Evolutionary conservation across 2,797 vertebrate species (phyloP), one percentile per base, ranked within the genome.

Genomic region (Sebastiscus albofasciatus): DNA sequence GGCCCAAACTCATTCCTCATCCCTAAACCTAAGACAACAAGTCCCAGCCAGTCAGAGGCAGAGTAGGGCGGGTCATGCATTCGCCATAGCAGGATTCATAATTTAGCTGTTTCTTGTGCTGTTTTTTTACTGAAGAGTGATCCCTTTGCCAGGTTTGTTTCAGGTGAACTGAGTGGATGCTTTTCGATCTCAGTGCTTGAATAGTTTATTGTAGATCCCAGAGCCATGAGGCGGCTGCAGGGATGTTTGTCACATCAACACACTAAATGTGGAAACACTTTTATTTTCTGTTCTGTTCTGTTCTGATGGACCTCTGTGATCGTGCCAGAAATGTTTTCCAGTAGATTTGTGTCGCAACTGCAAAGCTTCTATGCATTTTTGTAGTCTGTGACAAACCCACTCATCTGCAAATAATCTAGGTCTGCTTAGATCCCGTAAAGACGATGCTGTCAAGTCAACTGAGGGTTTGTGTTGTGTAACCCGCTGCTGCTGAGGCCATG

Each of bases 391-490:
- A 59, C 8, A 66, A 59, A 79, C n/a, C 3, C 54, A 22, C 16
- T 46, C 22, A 29, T 74, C 55, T 79, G 36, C 16, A 70, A 54
- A 64, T 68, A 42, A 74, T 83, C n/a, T 39, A 13, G 10, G 16
- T 61, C 58, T 71, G 46, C 14, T 64, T 29, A 24, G 24, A 65
- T 54, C 74, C 24, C 5, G 3, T 20, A 6, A 54, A 42, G 24
- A 52, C 1, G 0, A 58, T 33, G 31, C 22, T 26, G 18, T 74
- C n/a, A 26, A 24, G 54, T 56, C 54, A 59, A 6, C 5, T 11
- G 26, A 5, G 1, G 18, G 18, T 55, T 62, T 22, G 3, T 69
- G 22, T 77, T 80, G 58, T 74, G 3, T 65, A 62, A 78, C 18
- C 4, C 26, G 0, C 9, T 31, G 26, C 27, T 24, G 14, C 42